Base-by-base conservation (phyloP, 2,113 vertebrate genomes). In the Acinonyx jubatus region DNA sequence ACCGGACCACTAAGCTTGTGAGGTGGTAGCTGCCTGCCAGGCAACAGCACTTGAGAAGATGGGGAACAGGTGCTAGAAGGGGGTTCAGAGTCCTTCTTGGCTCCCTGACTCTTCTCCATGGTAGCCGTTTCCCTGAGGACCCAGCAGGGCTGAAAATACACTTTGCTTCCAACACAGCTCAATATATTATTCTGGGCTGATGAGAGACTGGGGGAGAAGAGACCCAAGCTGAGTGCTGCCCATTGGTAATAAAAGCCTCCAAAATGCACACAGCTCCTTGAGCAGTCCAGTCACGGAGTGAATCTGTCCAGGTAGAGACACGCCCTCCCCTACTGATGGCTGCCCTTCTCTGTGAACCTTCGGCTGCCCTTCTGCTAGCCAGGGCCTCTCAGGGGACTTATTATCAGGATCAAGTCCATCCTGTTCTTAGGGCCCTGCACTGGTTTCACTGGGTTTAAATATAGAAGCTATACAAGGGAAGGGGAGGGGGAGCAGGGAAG, bases 71-170 rank as follows among this genome's bases (percentile, higher is more conserved):
- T n/a, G 41, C 45, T 27, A 45, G 83, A 76, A 95, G 61, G 36
- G 65, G 52, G 36, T 95, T 96, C 93, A 86, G 57, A 96, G 92
- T 71, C 61, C 68, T 74, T 0, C 3, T 0, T 12, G 5, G 29
- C 38, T 82, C 38, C 52, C 91, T 65, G 87, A n/a, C 41, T 97
- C 85, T 88, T 89, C 52, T 95, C 78, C 57, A 73, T 52, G 23
- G 68, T 74, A 94, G 86, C 66, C 33, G 78, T 88, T 86, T 95
- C 95, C 95, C 97, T 5, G 6, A 80, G 81, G 89, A 65, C 3
- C 66, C 86, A 91, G 79, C 25, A 81, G 19, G 29, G 63, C 95
- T 90, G 71, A 95, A 97, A 98, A 92, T 94, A 97, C 29, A 73
- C 65, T 76, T 66, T 80, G 33, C 83, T n/a, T 96, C 57, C 66